phyloP scores from a whole-genome alignment of 2,113 vertebrate genomes.

The Catharus minimus region DNA sequence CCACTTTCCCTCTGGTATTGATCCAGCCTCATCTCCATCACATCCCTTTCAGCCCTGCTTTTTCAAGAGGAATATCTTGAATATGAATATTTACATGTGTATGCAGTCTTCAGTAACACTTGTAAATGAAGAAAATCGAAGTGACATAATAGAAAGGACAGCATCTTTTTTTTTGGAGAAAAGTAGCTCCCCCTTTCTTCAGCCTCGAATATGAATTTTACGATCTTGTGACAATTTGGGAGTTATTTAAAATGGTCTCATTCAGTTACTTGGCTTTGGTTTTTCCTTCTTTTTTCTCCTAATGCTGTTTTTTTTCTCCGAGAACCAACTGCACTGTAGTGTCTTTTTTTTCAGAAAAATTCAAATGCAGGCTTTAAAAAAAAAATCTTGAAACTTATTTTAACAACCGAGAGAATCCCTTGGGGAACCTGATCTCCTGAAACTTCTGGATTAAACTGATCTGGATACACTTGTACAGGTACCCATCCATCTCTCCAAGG shows the following conservation, averaged over 20 bases:
- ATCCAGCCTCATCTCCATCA: background rate
- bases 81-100: background rate
- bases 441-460: background rate
- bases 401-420: background rate
- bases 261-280: background rate
- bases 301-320: background rate
- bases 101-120: background rate
- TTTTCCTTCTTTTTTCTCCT: background rate
- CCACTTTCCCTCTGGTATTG: background rate
- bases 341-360: background rate
- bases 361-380: background rate
- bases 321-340: background rate
- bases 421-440: background rate
- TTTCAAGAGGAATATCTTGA: background rate
- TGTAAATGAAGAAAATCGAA: background rate
- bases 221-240: background rate
- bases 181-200: slow-evolving; percentile 41
- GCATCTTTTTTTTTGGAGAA: background rate
- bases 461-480: background rate
- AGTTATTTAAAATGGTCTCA: background rate
- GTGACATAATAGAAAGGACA: background rate
- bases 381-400: background rate
- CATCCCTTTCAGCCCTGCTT: background rate
- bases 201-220: background rate
- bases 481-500: slow-evolving; percentile 10